Base-by-base conservation (phyloP, 2,888 invertebrate genomes). In the Globia sparganii region DNA sequence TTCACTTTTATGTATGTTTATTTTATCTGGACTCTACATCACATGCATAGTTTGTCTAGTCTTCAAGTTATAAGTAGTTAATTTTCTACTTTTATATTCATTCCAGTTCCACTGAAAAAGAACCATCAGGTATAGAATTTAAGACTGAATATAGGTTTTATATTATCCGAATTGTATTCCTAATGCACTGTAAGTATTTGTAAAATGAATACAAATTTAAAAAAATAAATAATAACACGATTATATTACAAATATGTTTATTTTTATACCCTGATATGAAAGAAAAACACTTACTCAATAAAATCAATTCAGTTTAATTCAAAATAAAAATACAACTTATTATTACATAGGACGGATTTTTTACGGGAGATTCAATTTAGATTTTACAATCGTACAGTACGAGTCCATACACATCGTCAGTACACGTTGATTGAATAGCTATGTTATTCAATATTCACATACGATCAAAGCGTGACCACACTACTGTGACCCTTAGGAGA, bases 101-200 rank as follows among this genome's bases (percentile, higher is more conserved):
- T 87, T 89, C 86, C 87, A 86, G 75, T 85, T 79, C 75, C 77
- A 76, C 67, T 67, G 59, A 75, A 84, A 65, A 75, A 73, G 49
- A 80, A 79, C 75, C 72, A 70, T 78, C 79, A 75, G 75, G 56
- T 73, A 83, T 87, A 91, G 78, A 91, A 90, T 90, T 89, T 92
- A 94, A 94, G 94, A 94, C 94, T 94, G 94, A 90, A 93, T 87
- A 90, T 90, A 90, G 90, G 80, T 91, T 92, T 91, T 91, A 86
- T 91, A 89, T 89, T 88, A 86, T 86, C 86, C 70, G 59, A 85
- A 80, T 83, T 80, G 69, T 75, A 77, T 86, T 85, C 77, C 53
- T 77, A 81, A 72, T 76, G 77, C 82, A 82, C 77, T 76, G 72
- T n/a, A n/a, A n/a, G n/a, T 80, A 81, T 83, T 77, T 84, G 77